Evolutionary conservation across 2,888 invertebrate species (phyloP).

Genomic region (Eristalis pertinax): DNA sequence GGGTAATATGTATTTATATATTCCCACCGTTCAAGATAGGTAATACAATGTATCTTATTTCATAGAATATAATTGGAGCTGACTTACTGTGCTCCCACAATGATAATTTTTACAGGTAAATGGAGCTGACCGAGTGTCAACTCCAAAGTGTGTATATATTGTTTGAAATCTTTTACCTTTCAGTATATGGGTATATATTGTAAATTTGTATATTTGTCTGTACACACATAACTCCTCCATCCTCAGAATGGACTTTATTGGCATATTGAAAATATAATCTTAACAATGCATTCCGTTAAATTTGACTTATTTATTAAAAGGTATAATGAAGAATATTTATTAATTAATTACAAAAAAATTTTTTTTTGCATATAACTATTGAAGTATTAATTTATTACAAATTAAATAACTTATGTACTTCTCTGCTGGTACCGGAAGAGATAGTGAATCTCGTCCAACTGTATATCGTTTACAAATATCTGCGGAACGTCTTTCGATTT

Average conservation of each 20-base stretch:
- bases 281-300: not conserved
- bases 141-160: no score
- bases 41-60: not conserved
- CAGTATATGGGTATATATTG: not conserved
- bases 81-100: not conserved
- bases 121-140: no score
- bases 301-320: not conserved
- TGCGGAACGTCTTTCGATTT: not conserved
- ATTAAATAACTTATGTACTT: no score
- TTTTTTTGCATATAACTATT: not conserved
- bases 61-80: not conserved
- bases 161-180: not conserved
- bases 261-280: not conserved
- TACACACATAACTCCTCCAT: not conserved
- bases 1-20: not conserved
- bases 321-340: not conserved
- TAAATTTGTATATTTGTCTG: not conserved
- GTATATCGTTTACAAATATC: not conserved
- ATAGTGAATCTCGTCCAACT: not conserved
- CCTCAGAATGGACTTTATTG: not conserved
- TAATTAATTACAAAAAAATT: not conserved
- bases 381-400: no score
- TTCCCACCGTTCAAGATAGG: not conserved
- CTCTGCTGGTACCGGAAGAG: not conserved
- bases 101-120: not conserved